Conservation (phyloP, 2,888 invertebrate species). For the Abrostola tripartita region DNA sequence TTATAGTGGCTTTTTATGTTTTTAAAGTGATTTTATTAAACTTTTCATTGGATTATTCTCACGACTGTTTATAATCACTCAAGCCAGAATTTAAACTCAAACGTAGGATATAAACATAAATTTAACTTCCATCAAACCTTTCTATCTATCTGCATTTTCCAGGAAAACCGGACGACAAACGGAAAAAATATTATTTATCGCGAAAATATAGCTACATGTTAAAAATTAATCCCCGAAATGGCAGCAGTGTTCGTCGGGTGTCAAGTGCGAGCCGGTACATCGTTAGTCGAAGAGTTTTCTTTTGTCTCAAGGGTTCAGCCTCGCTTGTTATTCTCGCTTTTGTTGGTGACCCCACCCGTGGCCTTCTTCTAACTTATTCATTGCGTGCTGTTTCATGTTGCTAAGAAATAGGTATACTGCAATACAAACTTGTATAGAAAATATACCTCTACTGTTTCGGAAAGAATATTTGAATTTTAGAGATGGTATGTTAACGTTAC, state of each 20-base stretch:
- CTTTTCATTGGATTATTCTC: no score
- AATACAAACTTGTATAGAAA: neutral
- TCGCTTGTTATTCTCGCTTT: constrained; percentile 75
- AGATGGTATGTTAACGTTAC: no score
- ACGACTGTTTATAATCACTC: no score
- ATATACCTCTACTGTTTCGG: neutral
- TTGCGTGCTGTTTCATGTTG: constrained; percentile 66
- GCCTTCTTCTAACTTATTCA: constrained; percentile 78
- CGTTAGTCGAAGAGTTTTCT: constrained; percentile 79
- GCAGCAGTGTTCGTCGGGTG: constrained; percentile 60
- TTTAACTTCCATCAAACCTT: no score
- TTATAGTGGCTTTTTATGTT: no score
- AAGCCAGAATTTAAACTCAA: no score
- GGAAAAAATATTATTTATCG: constrained; percentile 18
- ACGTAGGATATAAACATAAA: no score
- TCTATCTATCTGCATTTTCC: neutral
- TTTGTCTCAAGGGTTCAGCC: constrained; percentile 77
- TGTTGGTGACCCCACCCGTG: constrained; percentile 74
- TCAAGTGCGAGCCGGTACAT: constrained; percentile 73
- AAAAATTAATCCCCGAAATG: constrained; percentile 60
- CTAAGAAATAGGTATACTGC: constrained; percentile 42
- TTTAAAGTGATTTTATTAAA: no score
- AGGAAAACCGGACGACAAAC: neutral
- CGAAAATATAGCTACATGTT: constrained; percentile 51
- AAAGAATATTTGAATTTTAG: no score